Evolutionary conservation across 2,797 vertebrate genomes (phyloP), one percentile per base, ranked within the genome.

Genomic region (Hyperoplus immaculatus): DNA sequence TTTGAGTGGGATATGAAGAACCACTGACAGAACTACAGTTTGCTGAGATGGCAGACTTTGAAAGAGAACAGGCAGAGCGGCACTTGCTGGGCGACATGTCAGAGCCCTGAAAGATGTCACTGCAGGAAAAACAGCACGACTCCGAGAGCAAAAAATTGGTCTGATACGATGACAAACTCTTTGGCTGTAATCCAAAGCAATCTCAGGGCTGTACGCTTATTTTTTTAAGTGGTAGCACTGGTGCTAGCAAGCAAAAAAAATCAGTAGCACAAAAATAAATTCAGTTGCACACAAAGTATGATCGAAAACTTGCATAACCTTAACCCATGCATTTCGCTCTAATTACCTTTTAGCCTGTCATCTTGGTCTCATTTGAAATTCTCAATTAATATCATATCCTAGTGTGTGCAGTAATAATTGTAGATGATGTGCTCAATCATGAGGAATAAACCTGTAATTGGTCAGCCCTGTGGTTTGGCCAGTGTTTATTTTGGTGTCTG

Each of bases 401-500:
- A 21, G 21, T 21, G 21, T 21, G 21, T 21, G 21, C 21, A 21
- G 21, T 21, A 21, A 21, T 21, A 21, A 21, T 21, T 21, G 21
- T 21, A 21, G 21, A 21, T 21, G 21, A 21, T 66, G 75, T 73
- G 56, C 50, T 46, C 55, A 69, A 77, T 78, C 72, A 81, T 18
- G 21, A 53, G n/a, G 38, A 78, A 51, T 61, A n/a, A 63, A 50
- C 6, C 0, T 59, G 10, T 76, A 71, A 80, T 71, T 80, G 43
- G 5, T 80, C 43, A 58, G 47, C 14, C 45, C 11, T 60, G 60
- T 50, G 56, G 64, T 50, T 68, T 42, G 39, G 62, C 54, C 61
- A 12, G 60, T 69, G 46, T 86, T 80, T 61, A 49, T 80, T 57
- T 62, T 67, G 45, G 7, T 56, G 66, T 72, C 41, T 77, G 62